phyloP scores from a whole-genome alignment of 2,888 invertebrate species.

The Helobdella robusta region DNA sequence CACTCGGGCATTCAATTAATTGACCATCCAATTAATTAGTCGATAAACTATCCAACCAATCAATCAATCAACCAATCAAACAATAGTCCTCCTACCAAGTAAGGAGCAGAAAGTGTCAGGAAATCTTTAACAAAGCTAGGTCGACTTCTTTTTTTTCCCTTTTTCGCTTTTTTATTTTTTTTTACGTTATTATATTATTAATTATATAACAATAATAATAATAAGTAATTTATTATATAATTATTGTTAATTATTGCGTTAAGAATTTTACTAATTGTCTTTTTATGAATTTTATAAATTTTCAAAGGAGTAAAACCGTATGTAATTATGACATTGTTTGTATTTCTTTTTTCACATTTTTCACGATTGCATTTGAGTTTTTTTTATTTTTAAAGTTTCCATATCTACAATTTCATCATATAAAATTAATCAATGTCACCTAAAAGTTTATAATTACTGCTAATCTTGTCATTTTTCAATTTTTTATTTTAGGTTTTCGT shows the following conservation, averaged over 20 bases:
- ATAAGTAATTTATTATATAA: not conserved
- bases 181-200: not conserved
- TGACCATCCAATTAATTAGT: not conserved
- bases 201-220: slow-evolving; percentile 1
- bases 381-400: too few relatives aligned
- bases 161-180: not conserved
- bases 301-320: not conserved
- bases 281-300: slow-evolving; percentile 1
- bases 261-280: not conserved
- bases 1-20: not conserved
- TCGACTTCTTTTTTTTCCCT: slow-evolving; percentile 32
- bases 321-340: not conserved
- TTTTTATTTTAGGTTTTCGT: too few relatives aligned
- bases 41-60: not conserved
- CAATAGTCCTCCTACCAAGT: slow-evolving; percentile 69
- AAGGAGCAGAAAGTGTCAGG: slow-evolving; percentile 68
- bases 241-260: not conserved
- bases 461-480: too few relatives aligned
- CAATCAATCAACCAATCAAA: too few relatives aligned
- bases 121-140: slow-evolving; percentile 65
- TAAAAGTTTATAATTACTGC: too few relatives aligned
- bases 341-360: not conserved
- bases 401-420: too few relatives aligned
- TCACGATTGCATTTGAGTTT: too few relatives aligned
- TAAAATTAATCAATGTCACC: too few relatives aligned